Base-by-base conservation (phyloP, 2,113 vertebrate genomes). In the Xiphorhynchus elegans region DNA sequence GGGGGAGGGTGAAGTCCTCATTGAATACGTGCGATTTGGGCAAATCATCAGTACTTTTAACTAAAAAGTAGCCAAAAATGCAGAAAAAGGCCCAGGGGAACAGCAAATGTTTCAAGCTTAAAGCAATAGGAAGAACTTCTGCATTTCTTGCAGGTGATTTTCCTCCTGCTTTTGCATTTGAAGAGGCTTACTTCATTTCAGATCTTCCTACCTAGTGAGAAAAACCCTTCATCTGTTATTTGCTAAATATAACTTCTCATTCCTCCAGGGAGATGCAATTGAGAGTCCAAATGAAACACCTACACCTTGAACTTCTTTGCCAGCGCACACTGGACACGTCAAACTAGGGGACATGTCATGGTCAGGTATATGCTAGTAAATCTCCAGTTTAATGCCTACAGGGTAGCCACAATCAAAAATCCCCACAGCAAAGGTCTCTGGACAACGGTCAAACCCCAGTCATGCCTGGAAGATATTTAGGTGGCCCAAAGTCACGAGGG, bases 281-380 rank as follows among this genome's bases (percentile, higher is more conserved):
- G 35, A 82, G 46, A 13, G 18, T 15, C 73, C 56, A 78, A 5
- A 56, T 26, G 76, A 68, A 81, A 8, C 7, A 19, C 47, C 13
- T 39, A 20, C n/a, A 67, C 14, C 44, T 13, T 44, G 11, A 84
- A 21, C 4, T 84, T 63, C 64, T 69, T 63, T 59, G 6, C 15
- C 21, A 62, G 63, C 49, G 17, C 50, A 42, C 17, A 6, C 19
- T 8, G 44, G 67, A 11, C 29, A 15, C 0, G 0, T 29, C 39
- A 17, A 31, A 10, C 17, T 1, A 2, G 31, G 66, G 52, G 39
- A n/a, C 0, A 0, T 2, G 66, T 9, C n/a, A 19, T 16, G 52
- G 66, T 25, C 81, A 87, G 31, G 26, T 62, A 2, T 1, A 15
- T 52, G 56, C 42, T 59, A 3, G 40, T 42, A 21, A 28, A 63